These are phyloP conservation scores for Xenops minutus DNA, from an alignment of 2,797 vertebrate species.

Conservation along the genomic window DNA sequence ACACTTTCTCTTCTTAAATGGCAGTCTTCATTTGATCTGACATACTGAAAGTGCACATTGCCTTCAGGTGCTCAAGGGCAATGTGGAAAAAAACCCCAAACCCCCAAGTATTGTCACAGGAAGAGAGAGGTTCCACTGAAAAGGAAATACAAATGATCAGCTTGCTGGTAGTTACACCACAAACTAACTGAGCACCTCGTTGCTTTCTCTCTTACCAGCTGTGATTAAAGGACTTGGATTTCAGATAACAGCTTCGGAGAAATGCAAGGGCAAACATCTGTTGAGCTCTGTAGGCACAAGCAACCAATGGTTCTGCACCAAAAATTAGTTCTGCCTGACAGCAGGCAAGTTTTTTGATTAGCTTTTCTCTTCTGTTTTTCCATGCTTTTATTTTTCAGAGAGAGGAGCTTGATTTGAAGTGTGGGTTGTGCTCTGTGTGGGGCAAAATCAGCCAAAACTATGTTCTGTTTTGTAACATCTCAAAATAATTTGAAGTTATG, in stretches of 20 bases:
- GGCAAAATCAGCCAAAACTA: not conserved
- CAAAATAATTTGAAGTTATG: not conserved
- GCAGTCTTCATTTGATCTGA: not conserved
- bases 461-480: not conserved
- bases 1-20: not conserved
- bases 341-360: not conserved
- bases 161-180: not conserved
- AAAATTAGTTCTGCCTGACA: not conserved
- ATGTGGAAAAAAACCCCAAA: not conserved
- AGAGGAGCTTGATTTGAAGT: not conserved
- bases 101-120: not conserved
- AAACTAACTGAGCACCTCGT: not conserved
- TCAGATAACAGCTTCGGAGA: not conserved
- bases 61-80: not conserved
- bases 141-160: not conserved
- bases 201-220: not conserved
- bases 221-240: not conserved
- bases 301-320: not conserved
- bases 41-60: not conserved
- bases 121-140: not conserved
- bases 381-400: not conserved
- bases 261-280: not conserved
- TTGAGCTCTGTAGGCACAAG: not conserved
- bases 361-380: not conserved
- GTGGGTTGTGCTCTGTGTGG: fast-evolving